Evolutionary conservation across 1,140 invertebrate genomes (phyloP).

Genomic region (Ceratosolen solmsi): DNA sequence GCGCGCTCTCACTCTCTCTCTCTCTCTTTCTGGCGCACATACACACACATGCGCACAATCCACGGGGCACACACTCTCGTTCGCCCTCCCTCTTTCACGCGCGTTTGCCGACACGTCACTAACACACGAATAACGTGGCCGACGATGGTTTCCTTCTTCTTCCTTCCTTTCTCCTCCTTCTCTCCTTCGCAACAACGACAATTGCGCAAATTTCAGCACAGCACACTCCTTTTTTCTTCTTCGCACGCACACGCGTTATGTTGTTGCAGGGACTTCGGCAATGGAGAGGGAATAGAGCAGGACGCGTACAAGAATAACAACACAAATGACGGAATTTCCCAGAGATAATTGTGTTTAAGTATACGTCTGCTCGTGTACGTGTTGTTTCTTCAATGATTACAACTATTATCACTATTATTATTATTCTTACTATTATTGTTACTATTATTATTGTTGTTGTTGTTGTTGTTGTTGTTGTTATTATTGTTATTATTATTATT

Average conservation of each 20-base stretch:
- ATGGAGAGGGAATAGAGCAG: background rate
- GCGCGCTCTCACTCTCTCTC: conserved; percentile 50
- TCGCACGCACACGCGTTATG: conserved; percentile 76
- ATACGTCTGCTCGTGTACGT: background rate
- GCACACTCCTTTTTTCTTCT: conserved; percentile 93
- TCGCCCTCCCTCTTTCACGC: background rate
- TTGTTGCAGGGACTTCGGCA: background rate
- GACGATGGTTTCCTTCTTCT: conserved; percentile 36
- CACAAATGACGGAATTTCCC: conserved; percentile 9
- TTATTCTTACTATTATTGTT: background rate
- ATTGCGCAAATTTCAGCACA: conserved; percentile 37
- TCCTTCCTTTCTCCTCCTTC: conserved; percentile 40
- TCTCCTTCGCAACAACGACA: conserved; percentile 49
- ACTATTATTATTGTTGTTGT: background rate
- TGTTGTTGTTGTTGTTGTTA: too few relatives aligned
- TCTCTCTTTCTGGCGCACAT: conserved; percentile 47
- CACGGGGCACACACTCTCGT: conserved; percentile 5
- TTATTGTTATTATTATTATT: background rate
- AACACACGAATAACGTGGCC: background rate
- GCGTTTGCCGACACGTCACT: conserved; percentile 30
- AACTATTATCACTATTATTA: background rate
- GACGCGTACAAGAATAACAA: conserved; percentile 6
- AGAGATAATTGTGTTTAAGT: background rate
- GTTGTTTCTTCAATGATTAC: background rate
- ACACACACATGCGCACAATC: background rate